Base-by-base conservation (phyloP, 2,797 vertebrate genomes). In the Peromyscus aztecus region DNA sequence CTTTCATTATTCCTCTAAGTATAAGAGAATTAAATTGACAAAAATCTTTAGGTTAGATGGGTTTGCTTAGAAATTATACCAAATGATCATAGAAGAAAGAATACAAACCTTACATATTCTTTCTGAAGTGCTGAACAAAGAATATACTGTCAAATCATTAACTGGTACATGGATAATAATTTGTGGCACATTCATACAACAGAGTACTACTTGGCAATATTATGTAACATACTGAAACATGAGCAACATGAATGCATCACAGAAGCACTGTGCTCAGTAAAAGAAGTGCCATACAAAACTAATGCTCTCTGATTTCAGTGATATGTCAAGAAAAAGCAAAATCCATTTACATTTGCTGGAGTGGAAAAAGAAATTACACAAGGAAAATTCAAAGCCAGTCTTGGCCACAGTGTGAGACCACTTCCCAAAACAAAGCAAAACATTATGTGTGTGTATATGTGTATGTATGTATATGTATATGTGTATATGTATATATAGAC, bases 61-160 rank as follows among this genome's bases (percentile, higher is more conserved):
- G 24, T 83, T 59, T 61, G 55, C 57, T 83, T 61, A 40, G 34
- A 80, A 80, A 59, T 40, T 16, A 82, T 40, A 82, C 23, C 55
- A 61, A 82, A 29, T 83, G 24, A 43, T 27, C 61, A 83, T 61
- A 61, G 57, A 82, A 61, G 29, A 83, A 59, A 59, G 13, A 82
- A 59, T 40, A 82, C 23, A 40, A 29, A 2, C 23, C 55, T 61
- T 82, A 82, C 23, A 59, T 61, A 82, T 57, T 81, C 55, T 40
- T 82, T 29, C n/a, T 61, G 37, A 82, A 61, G n/a, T 23, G 23
- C n/a, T 65, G 34, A 57, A 71, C 31, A 65, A 77, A 46, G 34
- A 94, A 82, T 81, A 71, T 37, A 29, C 23, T 86, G 24, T 93
- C 14, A 55, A 88, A 37, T 88, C 69, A 91, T 84, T 29, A 93